phyloP scores from a whole-genome alignment of 1,140 invertebrate genomes.

The Alviniconcha marisindica region DNA sequence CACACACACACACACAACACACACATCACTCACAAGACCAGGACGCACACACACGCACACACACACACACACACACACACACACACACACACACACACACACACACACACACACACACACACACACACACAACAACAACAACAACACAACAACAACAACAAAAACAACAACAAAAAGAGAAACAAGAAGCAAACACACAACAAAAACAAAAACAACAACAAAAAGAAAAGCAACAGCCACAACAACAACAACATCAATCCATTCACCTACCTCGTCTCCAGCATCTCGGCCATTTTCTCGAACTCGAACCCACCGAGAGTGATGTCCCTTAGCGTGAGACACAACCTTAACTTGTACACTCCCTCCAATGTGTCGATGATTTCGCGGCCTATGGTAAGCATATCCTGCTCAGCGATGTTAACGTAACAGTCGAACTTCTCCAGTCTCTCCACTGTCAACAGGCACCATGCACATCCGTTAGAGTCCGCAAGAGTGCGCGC shows the following conservation, averaged over 20 bases:
- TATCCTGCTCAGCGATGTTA: constrained; percentile 31
- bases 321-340: constrained; percentile 30
- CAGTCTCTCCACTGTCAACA: constrained; percentile 7
- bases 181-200: not conserved
- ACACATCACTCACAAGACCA: too few species aligned
- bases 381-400: constrained; percentile 11
- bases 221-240: too few species aligned
- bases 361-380: constrained; percentile 25
- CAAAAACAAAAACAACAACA: too few species aligned
- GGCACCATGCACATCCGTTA: too few species aligned
- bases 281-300: constrained; percentile 21
- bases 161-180: not conserved
- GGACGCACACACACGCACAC: not conserved
- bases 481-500: too few species aligned
- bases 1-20: not conserved
- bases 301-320: constrained; percentile 1
- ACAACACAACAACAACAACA: not conserved
- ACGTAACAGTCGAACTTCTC: constrained; percentile 35
- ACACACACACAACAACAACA: not conserved
- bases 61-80: not conserved
- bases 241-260: not conserved
- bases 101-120: not conserved
- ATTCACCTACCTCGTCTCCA: constrained; percentile 17
- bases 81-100: not conserved
- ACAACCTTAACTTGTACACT: constrained; percentile 11